These are phyloP conservation scores for Hydrochoerus hydrochaeris DNA, from an alignment of 2,113 vertebrate genomes.

Conservation along the genomic window DNA sequence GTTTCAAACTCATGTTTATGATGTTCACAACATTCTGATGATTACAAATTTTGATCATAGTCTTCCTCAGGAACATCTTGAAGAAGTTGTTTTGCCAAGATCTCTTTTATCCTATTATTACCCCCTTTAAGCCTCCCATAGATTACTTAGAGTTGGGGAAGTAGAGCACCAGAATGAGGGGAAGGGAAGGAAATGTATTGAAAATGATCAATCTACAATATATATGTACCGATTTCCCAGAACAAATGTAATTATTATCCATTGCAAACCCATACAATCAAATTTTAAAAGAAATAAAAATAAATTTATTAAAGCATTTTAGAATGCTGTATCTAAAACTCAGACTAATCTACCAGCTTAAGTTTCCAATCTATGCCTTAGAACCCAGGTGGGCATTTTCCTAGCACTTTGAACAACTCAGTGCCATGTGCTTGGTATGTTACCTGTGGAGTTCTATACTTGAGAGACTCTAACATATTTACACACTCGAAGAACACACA, in stretches of 20 bases:
- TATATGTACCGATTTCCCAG: not conserved
- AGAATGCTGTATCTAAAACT: conserved; percentile 31
- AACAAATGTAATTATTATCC: not conserved
- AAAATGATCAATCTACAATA: not conserved
- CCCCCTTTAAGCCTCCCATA: not conserved
- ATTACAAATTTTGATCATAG: not conserved
- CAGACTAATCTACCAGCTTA: not conserved
- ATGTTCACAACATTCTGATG: not conserved
- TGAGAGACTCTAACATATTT: not conserved
- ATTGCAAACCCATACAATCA: not conserved
- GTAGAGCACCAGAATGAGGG: not conserved
- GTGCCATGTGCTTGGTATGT: not conserved
- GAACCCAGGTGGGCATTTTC: not conserved
- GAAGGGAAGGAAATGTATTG: not conserved
- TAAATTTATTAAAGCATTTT: not conserved
- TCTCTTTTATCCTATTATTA: not conserved
- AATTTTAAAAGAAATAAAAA: not conserved
- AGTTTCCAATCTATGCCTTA: not conserved
- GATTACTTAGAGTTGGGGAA: not conserved
- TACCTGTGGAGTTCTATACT: not conserved
- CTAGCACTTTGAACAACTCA: not conserved
- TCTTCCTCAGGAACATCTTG: conserved; percentile 1
- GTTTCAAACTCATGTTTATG: not conserved
- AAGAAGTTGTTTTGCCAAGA: not conserved
- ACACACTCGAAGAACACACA: not conserved